Conservation (phyloP, 2,888 invertebrate species). For the Torymus tubicola region DNA sequence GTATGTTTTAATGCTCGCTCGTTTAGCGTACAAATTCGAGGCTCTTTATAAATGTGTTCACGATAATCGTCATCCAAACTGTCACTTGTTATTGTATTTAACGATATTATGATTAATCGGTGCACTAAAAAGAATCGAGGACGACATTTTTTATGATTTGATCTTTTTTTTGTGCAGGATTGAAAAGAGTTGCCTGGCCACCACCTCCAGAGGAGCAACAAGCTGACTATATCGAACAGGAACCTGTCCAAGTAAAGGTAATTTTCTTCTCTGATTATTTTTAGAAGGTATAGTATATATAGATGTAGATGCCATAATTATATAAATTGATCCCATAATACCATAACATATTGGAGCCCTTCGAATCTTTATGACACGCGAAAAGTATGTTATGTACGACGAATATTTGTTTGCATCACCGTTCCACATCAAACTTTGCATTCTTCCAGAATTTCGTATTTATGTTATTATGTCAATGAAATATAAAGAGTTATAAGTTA, state of each 20-base stretch:
- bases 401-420: too few relatives aligned
- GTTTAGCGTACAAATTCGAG: not conserved
- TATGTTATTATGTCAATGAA: too few relatives aligned
- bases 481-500: too few relatives aligned
- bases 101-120: too few relatives aligned
- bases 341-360: constrained; percentile 29
- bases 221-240: constrained; percentile 78
- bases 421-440: too few relatives aligned
- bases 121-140: too few relatives aligned
- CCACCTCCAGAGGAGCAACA: constrained; percentile 85
- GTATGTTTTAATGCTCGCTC: not conserved
- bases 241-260: constrained; percentile 81
- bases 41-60: too few relatives aligned
- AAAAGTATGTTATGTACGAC: not conserved
- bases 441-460: too few relatives aligned
- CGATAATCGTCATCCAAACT: too few relatives aligned
- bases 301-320: not conserved
- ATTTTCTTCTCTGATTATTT: constrained; percentile 30
- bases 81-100: too few relatives aligned
- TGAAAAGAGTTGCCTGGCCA: constrained; percentile 93
- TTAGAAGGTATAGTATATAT: not conserved
- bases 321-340: too few relatives aligned
- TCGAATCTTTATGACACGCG: not conserved
- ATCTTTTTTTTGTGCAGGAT: constrained; percentile 78
- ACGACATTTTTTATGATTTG: not conserved